Evolutionary conservation across 2,797 vertebrate species (phyloP).

Genomic region (Halcyon smyrnensis): DNA sequence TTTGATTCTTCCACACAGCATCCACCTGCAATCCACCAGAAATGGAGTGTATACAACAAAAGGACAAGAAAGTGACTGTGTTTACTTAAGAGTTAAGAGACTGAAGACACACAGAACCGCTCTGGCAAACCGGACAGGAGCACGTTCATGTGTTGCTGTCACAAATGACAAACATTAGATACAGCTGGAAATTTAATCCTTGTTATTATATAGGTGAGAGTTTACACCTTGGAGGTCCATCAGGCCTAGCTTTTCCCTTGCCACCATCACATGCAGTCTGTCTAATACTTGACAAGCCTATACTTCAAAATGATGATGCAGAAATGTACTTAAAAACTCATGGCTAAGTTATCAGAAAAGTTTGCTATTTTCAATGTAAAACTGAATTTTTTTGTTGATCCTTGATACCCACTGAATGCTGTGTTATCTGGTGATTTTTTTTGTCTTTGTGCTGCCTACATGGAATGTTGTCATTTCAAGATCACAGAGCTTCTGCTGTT

Average conservation of each 20-base stretch:
- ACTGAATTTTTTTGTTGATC: rapidly evolving
- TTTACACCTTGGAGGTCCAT: not conserved
- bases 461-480: not conserved
- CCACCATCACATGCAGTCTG: not conserved
- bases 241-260: not conserved
- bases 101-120: not conserved
- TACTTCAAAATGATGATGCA: not conserved
- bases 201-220: rapidly evolving
- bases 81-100: not conserved
- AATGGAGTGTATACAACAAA: not conserved
- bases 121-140: not conserved
- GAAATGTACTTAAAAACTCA: not conserved
- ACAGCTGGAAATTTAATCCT: not conserved
- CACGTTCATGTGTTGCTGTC: not conserved
- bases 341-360: not conserved
- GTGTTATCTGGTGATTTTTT: not conserved
- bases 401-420: not conserved
- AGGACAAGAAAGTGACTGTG: not conserved
- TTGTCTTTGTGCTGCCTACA: not conserved
- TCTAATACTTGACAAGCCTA: not conserved
- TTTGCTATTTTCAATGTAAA: not conserved
- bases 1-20: not conserved
- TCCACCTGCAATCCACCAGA: not conserved
- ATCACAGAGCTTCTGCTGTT: not conserved
- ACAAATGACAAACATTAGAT: not conserved